These are phyloP conservation scores for Leptinotarsa haldemani DNA, from an alignment of 2,888 invertebrate species.

Conservation along the genomic window DNA sequence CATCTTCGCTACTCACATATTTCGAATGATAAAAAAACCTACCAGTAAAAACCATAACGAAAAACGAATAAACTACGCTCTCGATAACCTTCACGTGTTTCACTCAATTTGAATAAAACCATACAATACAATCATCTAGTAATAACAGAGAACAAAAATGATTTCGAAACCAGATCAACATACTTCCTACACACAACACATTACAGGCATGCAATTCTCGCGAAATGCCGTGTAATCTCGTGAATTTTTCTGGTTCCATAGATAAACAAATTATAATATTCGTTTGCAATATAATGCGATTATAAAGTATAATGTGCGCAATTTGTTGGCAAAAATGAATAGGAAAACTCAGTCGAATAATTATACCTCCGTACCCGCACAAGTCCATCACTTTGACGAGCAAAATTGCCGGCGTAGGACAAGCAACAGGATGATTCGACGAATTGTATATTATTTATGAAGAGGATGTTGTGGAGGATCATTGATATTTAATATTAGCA, in stretches of 20 bases:
- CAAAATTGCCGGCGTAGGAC: conserved; percentile 49
- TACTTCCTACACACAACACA: conserved; percentile 25
- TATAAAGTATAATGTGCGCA: conserved; percentile 34
- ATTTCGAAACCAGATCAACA: conserved; percentile 26
- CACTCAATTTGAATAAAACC: conserved; percentile 4
- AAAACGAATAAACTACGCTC: background rate
- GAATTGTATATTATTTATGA: conserved; percentile 4
- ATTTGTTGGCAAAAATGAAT: conserved; percentile 38
- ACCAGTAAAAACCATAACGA: background rate
- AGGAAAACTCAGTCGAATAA: conserved; percentile 47
- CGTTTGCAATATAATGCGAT: conserved; percentile 38
- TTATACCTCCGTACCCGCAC: conserved; percentile 50
- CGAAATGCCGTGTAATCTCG: conserved; percentile 35
- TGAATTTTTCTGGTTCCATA: conserved; percentile 39
- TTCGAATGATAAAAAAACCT: background rate
- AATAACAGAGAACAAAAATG: conserved; percentile 26
- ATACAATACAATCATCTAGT: conserved; percentile 23
- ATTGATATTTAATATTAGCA: too few relatives aligned
- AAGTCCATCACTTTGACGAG: conserved; percentile 53
- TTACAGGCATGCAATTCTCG: conserved; percentile 33
- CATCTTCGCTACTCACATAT: background rate
- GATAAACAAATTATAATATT: conserved; percentile 44
- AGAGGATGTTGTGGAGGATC: background rate
- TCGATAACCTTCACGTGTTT: conserved; percentile 19
- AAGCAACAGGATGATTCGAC: conserved; percentile 41